Percentiles rank a stretch among this genome's conserved stretches.
phyloP scores from a whole-genome alignment of 2,888 invertebrate species.

The Corbicula japonica region DNA sequence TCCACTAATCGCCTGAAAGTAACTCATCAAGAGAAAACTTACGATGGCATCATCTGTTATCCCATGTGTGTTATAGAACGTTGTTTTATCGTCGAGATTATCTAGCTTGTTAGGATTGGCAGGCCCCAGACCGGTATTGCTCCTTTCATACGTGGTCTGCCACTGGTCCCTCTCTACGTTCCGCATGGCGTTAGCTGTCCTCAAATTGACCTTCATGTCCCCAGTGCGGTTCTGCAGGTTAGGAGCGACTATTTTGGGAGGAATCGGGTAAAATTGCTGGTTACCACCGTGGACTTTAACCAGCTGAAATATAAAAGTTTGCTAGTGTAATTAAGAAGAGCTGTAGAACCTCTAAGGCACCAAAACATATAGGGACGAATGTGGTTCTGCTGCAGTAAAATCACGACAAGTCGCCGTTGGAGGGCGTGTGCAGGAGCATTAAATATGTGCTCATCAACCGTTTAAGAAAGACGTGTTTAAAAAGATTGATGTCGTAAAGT shows the following conservation, averaged over 20 bases:
- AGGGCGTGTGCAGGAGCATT: too few species aligned
- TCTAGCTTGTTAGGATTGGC: conserved; percentile 82
- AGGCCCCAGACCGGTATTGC: conserved; percentile 83
- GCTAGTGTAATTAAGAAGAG: neutral
- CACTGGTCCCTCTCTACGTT: conserved; percentile 85
- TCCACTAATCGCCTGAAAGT: too few species aligned
- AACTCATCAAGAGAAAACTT: too few species aligned
- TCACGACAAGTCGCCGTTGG: too few species aligned
- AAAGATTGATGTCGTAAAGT: too few species aligned
- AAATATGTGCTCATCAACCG: too few species aligned
- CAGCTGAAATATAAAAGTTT: conserved; percentile 65
- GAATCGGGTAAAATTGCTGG: conserved; percentile 82
- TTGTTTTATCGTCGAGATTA: conserved; percentile 80
- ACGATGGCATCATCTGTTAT: conserved; percentile 81
- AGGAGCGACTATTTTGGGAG: conserved; percentile 80
- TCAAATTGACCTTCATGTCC: conserved; percentile 73
- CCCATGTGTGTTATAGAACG: conserved; percentile 69
- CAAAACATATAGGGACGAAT: too few species aligned
- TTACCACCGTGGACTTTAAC: conserved; percentile 78
- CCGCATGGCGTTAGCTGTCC: conserved; percentile 80
- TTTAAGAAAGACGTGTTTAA: too few species aligned
- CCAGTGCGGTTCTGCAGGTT: conserved; percentile 78
- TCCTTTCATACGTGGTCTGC: conserved; percentile 82
- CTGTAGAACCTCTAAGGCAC: neutral
- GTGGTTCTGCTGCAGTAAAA: too few species aligned